Percentiles rank a stretch among this genome's conserved stretches.
Conservation (phyloP, 1,140 invertebrate species). For the Lepidurus apus region DNA sequence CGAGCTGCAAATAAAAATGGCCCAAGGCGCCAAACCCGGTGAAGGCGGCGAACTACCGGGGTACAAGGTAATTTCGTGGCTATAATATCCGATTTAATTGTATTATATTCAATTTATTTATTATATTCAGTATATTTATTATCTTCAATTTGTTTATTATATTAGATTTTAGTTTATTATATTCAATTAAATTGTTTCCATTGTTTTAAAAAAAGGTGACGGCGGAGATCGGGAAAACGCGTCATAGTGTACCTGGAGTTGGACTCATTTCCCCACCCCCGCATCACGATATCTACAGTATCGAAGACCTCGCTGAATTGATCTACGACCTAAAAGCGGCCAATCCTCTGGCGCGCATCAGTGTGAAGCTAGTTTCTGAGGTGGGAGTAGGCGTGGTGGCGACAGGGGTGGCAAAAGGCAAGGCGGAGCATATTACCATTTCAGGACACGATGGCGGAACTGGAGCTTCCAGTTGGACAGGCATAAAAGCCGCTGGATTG, state of each 20-base stretch:
- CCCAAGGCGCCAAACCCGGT: slow-evolving; percentile 94
- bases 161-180: background rate
- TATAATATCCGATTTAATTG: too few relatives aligned
- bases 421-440: slow-evolving; percentile 97
- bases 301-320: slow-evolving; percentile 96
- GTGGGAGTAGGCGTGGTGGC: slow-evolving; percentile 97
- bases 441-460: slow-evolving; percentile 98
- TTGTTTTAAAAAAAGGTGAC: slow-evolving; percentile 59
- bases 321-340: slow-evolving; percentile 98
- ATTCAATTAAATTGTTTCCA: slow-evolving; percentile 26
- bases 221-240: slow-evolving; percentile 87
- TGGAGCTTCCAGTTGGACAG: slow-evolving; percentile 95
- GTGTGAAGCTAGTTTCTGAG: slow-evolving; percentile 97
- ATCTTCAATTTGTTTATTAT: background rate
- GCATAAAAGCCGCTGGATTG: slow-evolving; percentile 87
- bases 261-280: slow-evolving; percentile 97
- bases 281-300: slow-evolving; percentile 99
- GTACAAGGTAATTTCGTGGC: slow-evolving; percentile 53
- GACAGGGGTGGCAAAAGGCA: slow-evolving; percentile 95
- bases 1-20: slow-evolving; percentile 97
- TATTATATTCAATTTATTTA: too few relatives aligned
- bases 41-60: slow-evolving; percentile 92
- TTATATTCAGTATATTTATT: background rate
- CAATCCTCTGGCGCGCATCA: slow-evolving; percentile 91
- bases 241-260: slow-evolving; percentile 95